Conservation (phyloP, 1,140 invertebrate genomes). For the Adelges cooleyi region DNA sequence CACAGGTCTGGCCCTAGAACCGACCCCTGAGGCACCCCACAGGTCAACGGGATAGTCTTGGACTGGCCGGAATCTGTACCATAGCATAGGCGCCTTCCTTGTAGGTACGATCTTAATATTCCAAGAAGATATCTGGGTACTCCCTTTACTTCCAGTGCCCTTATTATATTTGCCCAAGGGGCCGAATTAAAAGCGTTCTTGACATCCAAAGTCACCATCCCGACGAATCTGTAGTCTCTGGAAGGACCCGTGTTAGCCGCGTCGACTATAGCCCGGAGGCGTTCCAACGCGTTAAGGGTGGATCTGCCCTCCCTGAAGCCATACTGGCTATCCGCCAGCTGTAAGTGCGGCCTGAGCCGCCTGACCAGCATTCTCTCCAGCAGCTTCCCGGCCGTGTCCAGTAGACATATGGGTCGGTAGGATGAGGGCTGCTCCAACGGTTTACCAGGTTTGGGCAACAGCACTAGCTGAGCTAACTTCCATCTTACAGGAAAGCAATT, state of each 20-base stretch:
- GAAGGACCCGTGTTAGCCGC: too few species aligned
- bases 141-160: neutral
- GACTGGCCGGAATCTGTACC: neutral
- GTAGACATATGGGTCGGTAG: neutral
- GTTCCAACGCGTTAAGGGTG: neutral
- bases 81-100: too few species aligned
- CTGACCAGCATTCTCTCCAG: neutral
- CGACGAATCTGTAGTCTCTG: too few species aligned
- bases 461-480: neutral
- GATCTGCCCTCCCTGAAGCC: neutral
- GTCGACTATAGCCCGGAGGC: too few species aligned
- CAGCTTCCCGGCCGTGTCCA: neutral
- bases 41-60: neutral
- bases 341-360: neutral
- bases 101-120: neutral
- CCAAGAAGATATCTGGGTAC: neutral
- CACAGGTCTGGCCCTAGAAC: neutral
- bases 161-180: too few species aligned
- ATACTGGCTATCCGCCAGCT: neutral
- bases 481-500: neutral
- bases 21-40: neutral
- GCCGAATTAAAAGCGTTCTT: neutral
- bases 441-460: neutral
- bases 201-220: too few species aligned
- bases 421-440: neutral